Percentiles rank a stretch among this genome's conserved stretches.
Conservation (phyloP, 2,888 invertebrate species). For the Pyrrhia umbra region DNA sequence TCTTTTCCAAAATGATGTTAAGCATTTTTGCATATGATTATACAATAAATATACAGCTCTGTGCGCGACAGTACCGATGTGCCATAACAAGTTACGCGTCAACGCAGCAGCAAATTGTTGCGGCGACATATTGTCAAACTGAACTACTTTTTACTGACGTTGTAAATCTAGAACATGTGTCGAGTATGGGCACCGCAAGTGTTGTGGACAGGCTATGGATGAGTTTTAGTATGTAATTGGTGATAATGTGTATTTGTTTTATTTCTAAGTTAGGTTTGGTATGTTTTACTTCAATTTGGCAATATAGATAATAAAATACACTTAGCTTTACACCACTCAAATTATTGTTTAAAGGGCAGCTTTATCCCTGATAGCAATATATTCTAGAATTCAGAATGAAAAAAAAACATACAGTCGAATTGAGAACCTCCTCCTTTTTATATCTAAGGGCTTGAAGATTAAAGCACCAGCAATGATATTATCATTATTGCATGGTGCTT, state of each 20-base stretch:
- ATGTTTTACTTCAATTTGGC: too few species aligned
- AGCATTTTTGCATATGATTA: too few species aligned
- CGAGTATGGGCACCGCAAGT: slow-evolving; percentile 20
- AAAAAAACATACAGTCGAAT: too few species aligned
- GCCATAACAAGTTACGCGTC: slow-evolving; percentile 52
- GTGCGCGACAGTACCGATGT: slow-evolving; percentile 45
- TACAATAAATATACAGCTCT: slow-evolving; percentile 37
- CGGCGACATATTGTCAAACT: slow-evolving; percentile 67
- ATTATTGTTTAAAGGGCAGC: too few species aligned
- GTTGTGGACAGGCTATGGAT: background rate
- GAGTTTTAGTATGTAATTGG: background rate
- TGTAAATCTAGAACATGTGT: slow-evolving; percentile 63
- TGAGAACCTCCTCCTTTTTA: too few species aligned
- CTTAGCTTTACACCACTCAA: background rate
- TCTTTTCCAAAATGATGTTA: too few species aligned
- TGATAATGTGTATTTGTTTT: background rate
- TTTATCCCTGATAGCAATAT: too few species aligned
- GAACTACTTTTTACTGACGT: slow-evolving; percentile 70
- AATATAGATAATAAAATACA: background rate
- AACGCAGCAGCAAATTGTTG: slow-evolving; percentile 67
- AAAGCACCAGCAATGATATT: too few species aligned
- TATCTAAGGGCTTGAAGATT: too few species aligned
- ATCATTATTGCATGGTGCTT: too few species aligned
- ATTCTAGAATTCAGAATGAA: too few species aligned
- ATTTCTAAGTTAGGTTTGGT: background rate